Percentiles rank a stretch among this genome's conserved stretches.
Conservation (phyloP, 2,888 invertebrate genomes). For the Leucophenga montana region DNA sequence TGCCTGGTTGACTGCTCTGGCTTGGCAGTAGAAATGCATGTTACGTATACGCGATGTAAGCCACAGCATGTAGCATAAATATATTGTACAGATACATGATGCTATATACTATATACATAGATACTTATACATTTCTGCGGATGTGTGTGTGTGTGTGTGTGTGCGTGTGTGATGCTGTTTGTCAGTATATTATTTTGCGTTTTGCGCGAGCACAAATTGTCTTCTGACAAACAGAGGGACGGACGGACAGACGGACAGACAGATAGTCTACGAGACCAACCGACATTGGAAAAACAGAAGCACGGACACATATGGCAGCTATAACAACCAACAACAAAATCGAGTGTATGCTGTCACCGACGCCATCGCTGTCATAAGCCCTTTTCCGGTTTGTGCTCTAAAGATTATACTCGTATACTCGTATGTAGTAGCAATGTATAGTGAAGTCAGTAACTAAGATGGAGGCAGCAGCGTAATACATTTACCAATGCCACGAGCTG, state of each 20-base stretch:
- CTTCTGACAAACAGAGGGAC: constrained; percentile 67
- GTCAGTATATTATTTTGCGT: constrained; percentile 63
- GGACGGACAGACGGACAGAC: constrained; percentile 42
- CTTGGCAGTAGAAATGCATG: constrained; percentile 35
- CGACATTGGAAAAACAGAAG: neutral
- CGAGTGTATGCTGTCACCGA: neutral
- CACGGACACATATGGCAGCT: neutral
- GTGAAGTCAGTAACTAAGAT: too few species aligned
- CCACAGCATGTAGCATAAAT: constrained; percentile 2
- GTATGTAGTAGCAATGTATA: neutral
- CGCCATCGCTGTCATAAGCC: neutral
- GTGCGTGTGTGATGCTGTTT: constrained; percentile 13
- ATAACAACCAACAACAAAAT: neutral
- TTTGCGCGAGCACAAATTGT: constrained; percentile 67
- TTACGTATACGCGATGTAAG: constrained; percentile 60
- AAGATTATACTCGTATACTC: neutral
- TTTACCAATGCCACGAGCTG: neutral
- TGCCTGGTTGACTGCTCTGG: neutral
- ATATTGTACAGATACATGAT: neutral
- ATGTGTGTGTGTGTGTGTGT: neutral
- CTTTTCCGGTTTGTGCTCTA: neutral
- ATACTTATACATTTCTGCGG: constrained; percentile 23
- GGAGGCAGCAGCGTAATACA: too few species aligned
- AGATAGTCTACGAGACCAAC: neutral
- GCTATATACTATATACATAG: constrained; percentile 31